These are phyloP conservation scores for Pterophyllum scalare DNA, from an alignment of 2,113 vertebrate species.

Conservation along the genomic window DNA sequence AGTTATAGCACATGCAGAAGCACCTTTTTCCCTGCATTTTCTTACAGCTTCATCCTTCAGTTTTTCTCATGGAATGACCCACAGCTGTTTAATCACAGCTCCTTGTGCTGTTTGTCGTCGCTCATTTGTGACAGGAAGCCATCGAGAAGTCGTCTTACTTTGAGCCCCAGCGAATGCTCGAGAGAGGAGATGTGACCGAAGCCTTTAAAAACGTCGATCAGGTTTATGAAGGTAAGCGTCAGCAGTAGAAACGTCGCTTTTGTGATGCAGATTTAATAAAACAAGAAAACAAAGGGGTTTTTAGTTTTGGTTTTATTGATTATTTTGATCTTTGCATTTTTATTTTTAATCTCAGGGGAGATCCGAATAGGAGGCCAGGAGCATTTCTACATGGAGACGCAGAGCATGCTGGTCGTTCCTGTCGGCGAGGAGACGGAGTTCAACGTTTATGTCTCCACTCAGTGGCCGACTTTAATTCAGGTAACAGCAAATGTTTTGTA, in stretches of 20 bases:
- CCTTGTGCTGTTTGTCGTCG: not conserved
- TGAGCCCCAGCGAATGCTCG: slow-evolving; percentile 57
- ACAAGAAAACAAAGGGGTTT: no score
- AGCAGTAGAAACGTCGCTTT: no score
- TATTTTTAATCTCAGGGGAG: slow-evolving; percentile 72
- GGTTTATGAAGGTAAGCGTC: slow-evolving; percentile 36
- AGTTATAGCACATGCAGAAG: no score
- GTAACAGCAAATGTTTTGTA: slow-evolving; percentile 11
- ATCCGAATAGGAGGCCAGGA: slow-evolving; percentile 86
- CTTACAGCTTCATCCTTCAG: no score
- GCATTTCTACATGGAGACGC: slow-evolving; percentile 81
- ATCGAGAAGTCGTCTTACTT: slow-evolving; percentile 76
- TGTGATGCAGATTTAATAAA: no score
- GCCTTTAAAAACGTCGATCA: slow-evolving; percentile 67
- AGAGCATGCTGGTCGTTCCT: slow-evolving; percentile 85
- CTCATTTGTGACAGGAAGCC: slow-evolving; percentile 73
- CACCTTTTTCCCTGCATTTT: no score
- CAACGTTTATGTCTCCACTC: slow-evolving; percentile 82
- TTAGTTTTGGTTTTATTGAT: no score
- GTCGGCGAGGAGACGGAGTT: slow-evolving; percentile 84
- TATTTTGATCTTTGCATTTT: not conserved
- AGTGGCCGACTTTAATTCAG: slow-evolving; percentile 80
- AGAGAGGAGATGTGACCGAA: slow-evolving; percentile 67
- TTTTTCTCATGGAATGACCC: not conserved
- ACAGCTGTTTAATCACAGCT: not conserved